Evolutionary conservation across 2,113 vertebrate genomes (phyloP), one percentile per base, ranked within the genome.

Genomic region (Osmerus eperlanus): DNA sequence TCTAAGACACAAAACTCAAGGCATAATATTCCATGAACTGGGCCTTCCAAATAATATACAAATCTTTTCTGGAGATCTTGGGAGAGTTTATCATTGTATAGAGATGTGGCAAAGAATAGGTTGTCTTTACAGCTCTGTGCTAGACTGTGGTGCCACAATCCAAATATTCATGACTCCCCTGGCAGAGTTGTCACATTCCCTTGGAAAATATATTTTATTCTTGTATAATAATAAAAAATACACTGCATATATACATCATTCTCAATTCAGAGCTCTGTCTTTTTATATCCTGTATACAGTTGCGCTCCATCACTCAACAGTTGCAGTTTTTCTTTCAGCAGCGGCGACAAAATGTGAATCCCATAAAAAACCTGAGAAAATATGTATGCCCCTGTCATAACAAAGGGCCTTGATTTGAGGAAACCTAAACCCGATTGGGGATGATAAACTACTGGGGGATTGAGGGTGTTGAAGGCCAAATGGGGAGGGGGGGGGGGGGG

Each of bases 341-440:
- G 19, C 56, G 18, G 64, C 25, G 28, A 28, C 78, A 65, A 79
- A 81, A 75, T 75, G 63, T 55, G 67, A 65, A 74, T 79, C 74
- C 77, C 8, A 63, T 67, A n/a, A 53, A 74, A 70, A 77, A 32
- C 63, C n/a, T 56, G 65, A 60, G 71, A 77, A 83, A 70, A 65
- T 74, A 74, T 84, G 69, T 70, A 53, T 67, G 60, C 72, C 29
- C 4, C 76, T 79, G 76, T 70, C 76, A 83, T 75, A 82, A 82
- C 61, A 78, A 71, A 65, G 69, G 18, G 29, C 52, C 36, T 15
- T 14, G 29, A 47, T 70, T 41, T 32, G 13, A 1, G 15, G 69
- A 65, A 85, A 79, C 52, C 51, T 65, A 70, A 73, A 77, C 60
- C n/a, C n/a, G 47, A 72, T 72, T 76, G 4, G 69, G 67, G 68